Evolutionary conservation across 2,797 vertebrate species (phyloP).

Genomic region (Hipposideros larvatus): DNA sequence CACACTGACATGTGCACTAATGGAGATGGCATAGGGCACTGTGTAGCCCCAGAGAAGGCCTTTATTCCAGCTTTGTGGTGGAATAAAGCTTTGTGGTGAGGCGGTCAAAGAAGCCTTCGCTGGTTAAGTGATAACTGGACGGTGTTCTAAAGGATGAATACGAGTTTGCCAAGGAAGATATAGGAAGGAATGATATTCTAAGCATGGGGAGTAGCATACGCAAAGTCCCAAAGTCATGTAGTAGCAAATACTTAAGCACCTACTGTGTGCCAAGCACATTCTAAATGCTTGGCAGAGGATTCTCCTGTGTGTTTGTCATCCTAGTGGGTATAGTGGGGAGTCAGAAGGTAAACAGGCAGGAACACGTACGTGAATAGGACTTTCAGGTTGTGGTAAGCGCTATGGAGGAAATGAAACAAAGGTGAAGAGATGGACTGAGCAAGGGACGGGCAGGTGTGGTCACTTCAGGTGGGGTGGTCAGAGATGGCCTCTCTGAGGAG

Average conservation of each 20-base stretch:
- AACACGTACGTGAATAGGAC: accelerated
- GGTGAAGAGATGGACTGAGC: neutral
- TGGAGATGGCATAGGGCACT: no score
- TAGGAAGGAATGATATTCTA: neutral
- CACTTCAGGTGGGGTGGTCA: neutral
- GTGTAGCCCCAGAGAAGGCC: neutral
- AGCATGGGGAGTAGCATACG: accelerated
- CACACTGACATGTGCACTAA: no score
- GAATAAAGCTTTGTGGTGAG: neutral
- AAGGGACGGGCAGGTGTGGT: neutral
- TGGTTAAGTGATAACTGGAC: neutral
- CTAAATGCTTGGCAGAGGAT: neutral
- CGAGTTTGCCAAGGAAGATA: neutral
- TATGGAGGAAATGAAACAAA: neutral
- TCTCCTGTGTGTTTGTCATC: accelerated
- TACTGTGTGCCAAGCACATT: neutral
- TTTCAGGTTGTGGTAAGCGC: neutral
- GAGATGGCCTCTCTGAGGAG: neutral
- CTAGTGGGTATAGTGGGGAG: neutral
- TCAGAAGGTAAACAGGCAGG: neutral
- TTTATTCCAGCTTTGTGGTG: neutral
- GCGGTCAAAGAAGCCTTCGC: neutral
- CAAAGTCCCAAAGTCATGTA: neutral
- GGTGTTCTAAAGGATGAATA: conserved; percentile 51
- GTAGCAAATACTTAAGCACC: neutral